Evolutionary conservation across 1,140 invertebrate species (phyloP).

Genomic region (Drosophila watanabei): DNA sequence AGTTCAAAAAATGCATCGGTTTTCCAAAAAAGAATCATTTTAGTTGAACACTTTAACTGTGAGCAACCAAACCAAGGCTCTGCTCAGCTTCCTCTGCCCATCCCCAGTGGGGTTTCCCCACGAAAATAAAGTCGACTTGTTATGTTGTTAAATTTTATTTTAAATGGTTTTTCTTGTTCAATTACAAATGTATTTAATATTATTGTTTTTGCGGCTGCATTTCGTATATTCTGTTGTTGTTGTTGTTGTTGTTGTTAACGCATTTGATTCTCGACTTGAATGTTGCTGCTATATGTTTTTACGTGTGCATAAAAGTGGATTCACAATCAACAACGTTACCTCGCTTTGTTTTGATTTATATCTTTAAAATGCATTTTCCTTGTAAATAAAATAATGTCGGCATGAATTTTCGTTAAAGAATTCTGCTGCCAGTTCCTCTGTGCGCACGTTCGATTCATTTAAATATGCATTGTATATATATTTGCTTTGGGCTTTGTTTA

Average conservation of each 20-base stretch:
- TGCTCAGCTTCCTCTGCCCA: neutral
- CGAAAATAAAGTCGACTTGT: slow-evolving; percentile 37
- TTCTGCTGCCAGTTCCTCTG: slow-evolving; percentile 54
- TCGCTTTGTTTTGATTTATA: slow-evolving; percentile 43
- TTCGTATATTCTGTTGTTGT: slow-evolving; percentile 47
- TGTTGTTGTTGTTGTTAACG: slow-evolving; percentile 49
- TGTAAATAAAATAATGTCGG: slow-evolving; percentile 81
- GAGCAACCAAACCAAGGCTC: neutral
- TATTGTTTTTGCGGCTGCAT: slow-evolving; percentile 63
- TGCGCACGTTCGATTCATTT: slow-evolving; percentile 54
- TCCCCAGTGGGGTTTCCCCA: neutral
- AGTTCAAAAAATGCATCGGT: neutral
- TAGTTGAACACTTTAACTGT: neutral
- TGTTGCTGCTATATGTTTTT: slow-evolving; percentile 35
- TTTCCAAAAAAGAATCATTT: neutral
- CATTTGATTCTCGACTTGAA: slow-evolving; percentile 57
- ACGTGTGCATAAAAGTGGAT: slow-evolving; percentile 62
- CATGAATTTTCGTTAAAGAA: slow-evolving; percentile 69
- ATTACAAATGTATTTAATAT: slow-evolving; percentile 84
- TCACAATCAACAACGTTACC: slow-evolving; percentile 52
- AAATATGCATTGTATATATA: slow-evolving; percentile 82
- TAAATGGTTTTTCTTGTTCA: slow-evolving; percentile 77
- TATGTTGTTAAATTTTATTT: slow-evolving; percentile 82
- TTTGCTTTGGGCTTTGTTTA: slow-evolving; percentile 61
- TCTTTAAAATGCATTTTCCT: slow-evolving; percentile 65